A percentile compares a stretch with the other conserved stretches of the same genome.
phyloP scores from a whole-genome alignment of 2,888 invertebrate species.

The Lochmaea capreae region DNA sequence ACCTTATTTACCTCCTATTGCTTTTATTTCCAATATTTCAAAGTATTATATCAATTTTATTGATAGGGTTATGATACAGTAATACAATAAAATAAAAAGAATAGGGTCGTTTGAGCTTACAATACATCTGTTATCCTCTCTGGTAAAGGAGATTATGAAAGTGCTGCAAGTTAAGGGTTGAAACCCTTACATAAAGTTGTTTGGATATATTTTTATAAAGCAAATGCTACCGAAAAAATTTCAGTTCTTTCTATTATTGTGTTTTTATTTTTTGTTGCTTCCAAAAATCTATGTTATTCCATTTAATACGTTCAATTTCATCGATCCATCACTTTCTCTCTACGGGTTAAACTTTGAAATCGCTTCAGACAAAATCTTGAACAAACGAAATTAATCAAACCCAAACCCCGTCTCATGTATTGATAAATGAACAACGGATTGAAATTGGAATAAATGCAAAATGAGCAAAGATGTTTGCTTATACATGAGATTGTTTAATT shows the following conservation, averaged over 20 bases:
- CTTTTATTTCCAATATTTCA: conserved; percentile 8
- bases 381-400: conserved; percentile 24
- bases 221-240: too few species aligned
- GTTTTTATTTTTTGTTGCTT: too few species aligned
- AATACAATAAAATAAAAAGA: background rate
- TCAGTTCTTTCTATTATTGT: too few species aligned
- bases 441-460: conserved; percentile 39
- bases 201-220: background rate
- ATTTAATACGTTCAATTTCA: background rate
- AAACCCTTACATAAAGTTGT: background rate
- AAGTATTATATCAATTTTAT: conserved; percentile 6
- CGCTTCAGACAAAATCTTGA: conserved; percentile 8
- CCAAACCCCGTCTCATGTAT: background rate
- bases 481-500: conserved; percentile 21
- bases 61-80: conserved; percentile 20
- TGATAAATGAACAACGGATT: conserved; percentile 39
- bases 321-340: background rate
- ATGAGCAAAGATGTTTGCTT: conserved; percentile 40
- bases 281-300: too few species aligned
- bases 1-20: conserved; percentile 6
- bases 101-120: conserved; percentile 10
- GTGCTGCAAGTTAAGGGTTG: conserved; percentile 1
- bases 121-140: conserved; percentile 20
- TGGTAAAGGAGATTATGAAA: conserved; percentile 7
- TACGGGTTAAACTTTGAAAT: background rate